Conservation (phyloP, 2,797 vertebrate genomes). For the Mormyrus hasselquistii region DNA sequence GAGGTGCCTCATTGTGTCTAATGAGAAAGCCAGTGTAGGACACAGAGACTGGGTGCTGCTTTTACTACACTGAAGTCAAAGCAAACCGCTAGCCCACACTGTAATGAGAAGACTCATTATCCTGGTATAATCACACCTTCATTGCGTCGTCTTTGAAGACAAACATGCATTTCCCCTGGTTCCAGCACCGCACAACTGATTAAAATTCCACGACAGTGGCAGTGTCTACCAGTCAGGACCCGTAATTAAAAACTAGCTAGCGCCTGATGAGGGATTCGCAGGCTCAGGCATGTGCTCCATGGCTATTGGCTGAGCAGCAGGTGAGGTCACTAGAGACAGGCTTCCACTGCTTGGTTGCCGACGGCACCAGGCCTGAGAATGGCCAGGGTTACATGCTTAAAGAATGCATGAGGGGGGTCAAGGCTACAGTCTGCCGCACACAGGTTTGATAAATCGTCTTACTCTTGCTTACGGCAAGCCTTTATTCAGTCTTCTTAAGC, state of each 20-base stretch:
- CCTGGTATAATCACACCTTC: conserved; percentile 33
- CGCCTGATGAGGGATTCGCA: conserved; percentile 28
- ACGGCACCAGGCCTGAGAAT: not conserved
- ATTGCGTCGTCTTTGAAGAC: conserved; percentile 43
- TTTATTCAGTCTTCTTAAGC: not conserved
- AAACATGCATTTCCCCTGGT: conserved; percentile 28
- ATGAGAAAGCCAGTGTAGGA: conserved; percentile 19
- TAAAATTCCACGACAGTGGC: conserved; percentile 38
- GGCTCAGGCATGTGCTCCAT: not conserved
- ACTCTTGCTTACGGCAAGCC: not conserved
- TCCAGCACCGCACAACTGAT: conserved; percentile 42
- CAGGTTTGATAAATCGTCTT: not conserved
- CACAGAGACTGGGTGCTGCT: conserved; percentile 24
- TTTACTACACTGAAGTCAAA: conserved; percentile 23
- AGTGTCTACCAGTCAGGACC: not conserved
- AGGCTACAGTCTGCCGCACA: not conserved
- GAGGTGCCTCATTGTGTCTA: conserved; percentile 23
- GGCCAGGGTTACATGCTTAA: not conserved
- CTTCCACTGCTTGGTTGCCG: not conserved
- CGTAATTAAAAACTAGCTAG: conserved; percentile 47
- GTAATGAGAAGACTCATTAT: conserved; percentile 58
- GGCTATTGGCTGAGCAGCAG: not conserved
- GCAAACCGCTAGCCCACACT: conserved; percentile 30
- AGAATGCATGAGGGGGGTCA: not conserved
- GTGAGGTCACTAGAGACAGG: conserved; percentile 28